These are phyloP conservation scores for Bactericera cockerelli DNA, from an alignment of 1,140 invertebrate species.

Conservation along the genomic window DNA sequence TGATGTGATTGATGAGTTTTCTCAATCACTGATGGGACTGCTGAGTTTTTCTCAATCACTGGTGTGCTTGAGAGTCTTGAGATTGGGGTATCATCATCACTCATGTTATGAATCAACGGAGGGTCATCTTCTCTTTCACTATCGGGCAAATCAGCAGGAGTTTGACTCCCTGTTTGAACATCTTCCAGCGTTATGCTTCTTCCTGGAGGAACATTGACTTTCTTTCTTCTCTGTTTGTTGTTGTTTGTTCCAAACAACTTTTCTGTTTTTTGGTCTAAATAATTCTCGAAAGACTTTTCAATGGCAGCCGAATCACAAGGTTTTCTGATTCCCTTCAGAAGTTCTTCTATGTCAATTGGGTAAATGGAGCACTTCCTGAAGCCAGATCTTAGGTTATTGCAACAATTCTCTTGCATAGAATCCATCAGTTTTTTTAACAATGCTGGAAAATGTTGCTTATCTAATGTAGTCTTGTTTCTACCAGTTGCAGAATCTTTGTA, in stretches of 20 bases:
- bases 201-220: slow-evolving; percentile 4
- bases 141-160: neutral
- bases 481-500: slow-evolving; percentile 21
- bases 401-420: slow-evolving; percentile 17
- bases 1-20: neutral
- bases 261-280: neutral
- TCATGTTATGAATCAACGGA: too few relatives aligned
- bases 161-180: too few relatives aligned
- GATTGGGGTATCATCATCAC: neutral
- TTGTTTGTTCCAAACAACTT: neutral
- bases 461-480: slow-evolving; percentile 13
- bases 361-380: slow-evolving; percentile 11
- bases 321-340: neutral
- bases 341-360: neutral
- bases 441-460: slow-evolving; percentile 23
- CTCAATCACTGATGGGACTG: neutral
- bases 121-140: neutral
- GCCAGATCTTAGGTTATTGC: slow-evolving; percentile 14
- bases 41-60: neutral
- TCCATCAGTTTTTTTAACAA: slow-evolving; percentile 20
- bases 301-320: neutral
- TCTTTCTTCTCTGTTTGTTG: neutral
- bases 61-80: neutral
- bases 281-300: neutral
- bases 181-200: slow-evolving; percentile 7